Base-by-base conservation (phyloP, 2,113 vertebrate species). In the Hippocampus guttulatus region DNA sequence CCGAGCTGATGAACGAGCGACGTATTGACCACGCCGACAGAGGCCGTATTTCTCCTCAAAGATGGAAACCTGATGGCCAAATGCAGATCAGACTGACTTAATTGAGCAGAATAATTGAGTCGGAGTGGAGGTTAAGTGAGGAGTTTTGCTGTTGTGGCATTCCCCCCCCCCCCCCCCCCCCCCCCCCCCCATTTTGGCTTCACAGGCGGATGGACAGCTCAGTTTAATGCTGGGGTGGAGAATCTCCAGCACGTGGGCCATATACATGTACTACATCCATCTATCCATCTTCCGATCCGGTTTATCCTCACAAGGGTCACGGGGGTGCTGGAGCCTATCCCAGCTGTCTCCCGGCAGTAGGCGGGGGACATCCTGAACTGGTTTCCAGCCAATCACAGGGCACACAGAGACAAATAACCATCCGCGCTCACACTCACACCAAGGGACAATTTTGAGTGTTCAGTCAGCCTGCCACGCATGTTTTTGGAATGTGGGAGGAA, bases 61-160 rank as follows among this genome's bases (percentile, higher is more conserved):
- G 93, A 94, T 93, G 90, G 91, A 93, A 92, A 86, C 90, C 93
- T 95, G 92, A 94, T 95, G 92, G 92, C 87, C 88, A 92, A 93
- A 93, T 93, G 90, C 91, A 93, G 91, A 94, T 94, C 85, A 87
- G 87, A 79, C 87, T 92, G 92, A 91, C 92, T 38, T 92, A 92
- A 92, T 92, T 90, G 91, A 84, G 91, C 87, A 88, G 90, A 92
- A 92, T 92, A 90, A 92, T 91, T 91, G 87, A 88, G 89, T 82
- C 75, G 77, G 81, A 75, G 81, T 87, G 81, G 78, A 78, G 23
- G 68, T 75, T 68, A 75, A 80, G 70, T 68, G 74, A 82, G 82
- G 86, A 71, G 87, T 91, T 93, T 91, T 90, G 92, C 91, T 92
- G 92, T 92, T 94, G 90, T 89, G 91, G 89, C 90, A 82, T 92